Base-by-base conservation (phyloP, 1,140 invertebrate species). In the Cydia amplana region DNA sequence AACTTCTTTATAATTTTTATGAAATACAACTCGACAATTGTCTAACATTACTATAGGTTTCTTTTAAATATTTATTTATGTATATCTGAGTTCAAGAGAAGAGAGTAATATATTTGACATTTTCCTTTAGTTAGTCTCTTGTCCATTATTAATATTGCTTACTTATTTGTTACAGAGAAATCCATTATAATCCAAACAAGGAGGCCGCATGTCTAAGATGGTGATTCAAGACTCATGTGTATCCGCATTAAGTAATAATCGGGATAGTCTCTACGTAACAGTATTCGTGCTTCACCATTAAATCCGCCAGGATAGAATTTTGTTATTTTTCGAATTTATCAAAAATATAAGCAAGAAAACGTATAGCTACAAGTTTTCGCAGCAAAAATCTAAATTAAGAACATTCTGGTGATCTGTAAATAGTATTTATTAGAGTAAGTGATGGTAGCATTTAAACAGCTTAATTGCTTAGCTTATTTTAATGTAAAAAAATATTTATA, bases 401-500 rank as follows among this genome's bases (percentile, higher is more conserved):
- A 82, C 83, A 85, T 90, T 92, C 86, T 90, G 89, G 91, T 90
- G 85, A 88, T 86, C 85, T 92, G 89, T 92, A 92, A 84, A 92
- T 92, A 92, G 86, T 91, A 92, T 92, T 92, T 92, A 91, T 90
- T 91, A 91, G 89, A 76, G 77, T 89, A 87, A 89, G 85, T 87
- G 80, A 91, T 80, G 82, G 79, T 91, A 91, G 90, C 85, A 87
- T 88, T 86, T 89, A 89, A 83, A 85, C 80, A 81, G 86, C 86
- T 89, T 91, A 86, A 85, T 79, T 88, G 89, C 89, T 91, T 91
- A 89, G 82, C 84, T 64, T 85, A 85, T 88, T 87, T 81, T 87
- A 88, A 87, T 91, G 88, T 92, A 92, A 90, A 90, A 87, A 89
- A 92, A 89, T 92, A 90, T 89, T 92, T 90, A 91, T 90, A 85